phyloP scores from a whole-genome alignment of 2,113 vertebrate genomes.

The Tenebrosternarchus preto region DNA sequence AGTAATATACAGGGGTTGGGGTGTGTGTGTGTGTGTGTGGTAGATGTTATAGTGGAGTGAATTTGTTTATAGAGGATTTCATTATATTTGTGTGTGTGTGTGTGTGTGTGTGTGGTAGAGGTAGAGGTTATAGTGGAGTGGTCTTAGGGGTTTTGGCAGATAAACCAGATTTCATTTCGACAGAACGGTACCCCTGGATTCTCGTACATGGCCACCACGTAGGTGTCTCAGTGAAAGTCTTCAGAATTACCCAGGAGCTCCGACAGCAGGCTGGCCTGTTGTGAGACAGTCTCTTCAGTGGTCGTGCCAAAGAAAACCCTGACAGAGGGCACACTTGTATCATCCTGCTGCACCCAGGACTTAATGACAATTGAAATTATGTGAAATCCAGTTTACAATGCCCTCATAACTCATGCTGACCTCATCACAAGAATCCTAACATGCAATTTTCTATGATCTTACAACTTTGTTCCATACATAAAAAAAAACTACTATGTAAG shows the following conservation, averaged over 20 bases:
- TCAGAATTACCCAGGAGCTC: slow-evolving; percentile 72
- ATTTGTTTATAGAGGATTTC: not conserved
- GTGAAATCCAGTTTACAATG: too few relatives aligned
- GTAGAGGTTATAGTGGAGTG: slow-evolving; percentile 1
- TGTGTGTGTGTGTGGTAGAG: not conserved
- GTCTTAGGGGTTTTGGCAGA: slow-evolving; percentile 61
- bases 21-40: slow-evolving; percentile 3
- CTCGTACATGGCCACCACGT: slow-evolving; percentile 79
- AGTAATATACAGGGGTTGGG: too few relatives aligned
- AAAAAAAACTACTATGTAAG: too few relatives aligned
- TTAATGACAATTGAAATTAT: too few relatives aligned
- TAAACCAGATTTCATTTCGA: slow-evolving; percentile 87
- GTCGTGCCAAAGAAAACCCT: slow-evolving; percentile 82
- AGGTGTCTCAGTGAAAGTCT: slow-evolving; percentile 62
- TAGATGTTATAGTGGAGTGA: not conserved
- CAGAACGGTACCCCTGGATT: slow-evolving; percentile 78
- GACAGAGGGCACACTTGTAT: not conserved
- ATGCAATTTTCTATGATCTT: too few relatives aligned
- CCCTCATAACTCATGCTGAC: too few relatives aligned
- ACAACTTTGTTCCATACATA: too few relatives aligned
- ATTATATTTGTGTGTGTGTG: not conserved
- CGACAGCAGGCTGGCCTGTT: slow-evolving; percentile 77
- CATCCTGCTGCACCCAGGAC: not conserved
- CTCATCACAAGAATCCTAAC: too few relatives aligned
- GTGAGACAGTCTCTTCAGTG: slow-evolving; percentile 79